Percentiles rank a stretch among this genome's conserved stretches.
Evolutionary conservation across 1,140 invertebrate genomes (phyloP).

Genomic region (Euwallacea similis): DNA sequence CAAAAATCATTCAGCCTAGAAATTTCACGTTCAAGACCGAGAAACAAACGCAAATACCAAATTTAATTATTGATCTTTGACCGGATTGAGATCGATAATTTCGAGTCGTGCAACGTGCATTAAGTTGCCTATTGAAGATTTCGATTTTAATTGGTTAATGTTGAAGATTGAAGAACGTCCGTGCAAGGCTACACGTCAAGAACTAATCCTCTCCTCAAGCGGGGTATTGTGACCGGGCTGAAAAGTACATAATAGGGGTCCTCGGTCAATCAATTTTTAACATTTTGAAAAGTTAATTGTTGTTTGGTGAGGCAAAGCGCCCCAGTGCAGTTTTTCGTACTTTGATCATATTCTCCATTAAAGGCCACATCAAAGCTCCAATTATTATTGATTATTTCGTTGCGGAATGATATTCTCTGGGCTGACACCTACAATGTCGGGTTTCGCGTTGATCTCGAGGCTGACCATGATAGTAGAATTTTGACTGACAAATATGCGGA

Average conservation of each 20-base stretch:
- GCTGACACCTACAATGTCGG: neutral
- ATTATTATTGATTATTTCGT: neutral
- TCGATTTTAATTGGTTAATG: slow-evolving; percentile 13
- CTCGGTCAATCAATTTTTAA: too few relatives aligned
- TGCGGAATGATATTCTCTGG: neutral
- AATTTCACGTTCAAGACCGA: neutral
- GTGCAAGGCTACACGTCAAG: neutral
- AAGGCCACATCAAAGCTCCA: neutral
- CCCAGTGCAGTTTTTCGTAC: too few relatives aligned
- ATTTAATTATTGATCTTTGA: slow-evolving; percentile 7
- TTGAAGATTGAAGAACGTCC: neutral
- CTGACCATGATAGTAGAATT: neutral
- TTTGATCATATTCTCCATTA: neutral
- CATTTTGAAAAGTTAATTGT: too few relatives aligned
- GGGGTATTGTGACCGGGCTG: too few relatives aligned
- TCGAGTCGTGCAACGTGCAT: slow-evolving; percentile 13
- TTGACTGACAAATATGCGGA: slow-evolving; percentile 25
- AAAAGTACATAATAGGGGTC: too few relatives aligned
- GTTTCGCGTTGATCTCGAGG: too few relatives aligned
- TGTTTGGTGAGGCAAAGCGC: too few relatives aligned
- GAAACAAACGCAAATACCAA: slow-evolving; percentile 12
- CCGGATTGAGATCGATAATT: slow-evolving; percentile 17
- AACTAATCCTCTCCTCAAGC: too few relatives aligned
- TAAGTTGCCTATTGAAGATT: slow-evolving; percentile 8
- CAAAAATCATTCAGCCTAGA: neutral